Evolutionary conservation across 1,140 invertebrate species (phyloP).

Genomic region (Drosophila mojavensis): DNA sequence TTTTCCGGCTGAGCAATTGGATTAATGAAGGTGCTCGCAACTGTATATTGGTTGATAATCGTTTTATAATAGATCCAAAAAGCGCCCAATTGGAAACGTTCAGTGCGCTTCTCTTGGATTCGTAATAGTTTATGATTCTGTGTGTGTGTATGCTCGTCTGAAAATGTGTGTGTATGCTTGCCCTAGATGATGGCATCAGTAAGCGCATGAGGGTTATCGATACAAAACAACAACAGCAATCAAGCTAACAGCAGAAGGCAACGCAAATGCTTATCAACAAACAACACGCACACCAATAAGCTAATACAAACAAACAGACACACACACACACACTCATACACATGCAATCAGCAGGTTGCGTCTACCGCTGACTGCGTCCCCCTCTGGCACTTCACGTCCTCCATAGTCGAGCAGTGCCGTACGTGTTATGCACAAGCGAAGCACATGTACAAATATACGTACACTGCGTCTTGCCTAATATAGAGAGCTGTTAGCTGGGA

Average conservation of each 20-base stretch:
- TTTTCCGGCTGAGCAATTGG: conserved; percentile 50
- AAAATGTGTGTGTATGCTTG: not conserved
- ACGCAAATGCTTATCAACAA: conserved; percentile 70
- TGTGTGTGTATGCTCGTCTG: not conserved
- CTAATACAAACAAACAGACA: conserved; percentile 3
- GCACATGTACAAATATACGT: conserved; percentile 46
- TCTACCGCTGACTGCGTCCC: conserved; percentile 4
- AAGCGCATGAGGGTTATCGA: conserved; percentile 68
- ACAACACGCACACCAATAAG: conserved; percentile 56
- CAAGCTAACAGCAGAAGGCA: conserved; percentile 27
- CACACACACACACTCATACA: conserved; percentile 2
- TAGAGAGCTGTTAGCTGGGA: conserved; percentile 36
- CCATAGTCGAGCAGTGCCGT: conserved; percentile 2
- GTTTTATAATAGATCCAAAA: conserved; percentile 64
- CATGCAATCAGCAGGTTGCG: conserved; percentile 22
- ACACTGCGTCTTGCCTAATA: conserved; percentile 29
- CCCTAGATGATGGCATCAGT: conserved; percentile 52
- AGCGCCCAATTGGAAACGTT: conserved; percentile 34
- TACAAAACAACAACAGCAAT: conserved; percentile 51
- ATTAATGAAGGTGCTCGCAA: conserved; percentile 51
- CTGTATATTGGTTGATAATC: conserved; percentile 51
- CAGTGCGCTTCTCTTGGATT: conserved; percentile 29
- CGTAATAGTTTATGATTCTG: not conserved
- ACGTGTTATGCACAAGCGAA: conserved; percentile 44
- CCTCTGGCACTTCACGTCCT: not conserved